Base-by-base conservation (phyloP, 2,113 vertebrate genomes). In the Archocentrus centrarchus region DNA sequence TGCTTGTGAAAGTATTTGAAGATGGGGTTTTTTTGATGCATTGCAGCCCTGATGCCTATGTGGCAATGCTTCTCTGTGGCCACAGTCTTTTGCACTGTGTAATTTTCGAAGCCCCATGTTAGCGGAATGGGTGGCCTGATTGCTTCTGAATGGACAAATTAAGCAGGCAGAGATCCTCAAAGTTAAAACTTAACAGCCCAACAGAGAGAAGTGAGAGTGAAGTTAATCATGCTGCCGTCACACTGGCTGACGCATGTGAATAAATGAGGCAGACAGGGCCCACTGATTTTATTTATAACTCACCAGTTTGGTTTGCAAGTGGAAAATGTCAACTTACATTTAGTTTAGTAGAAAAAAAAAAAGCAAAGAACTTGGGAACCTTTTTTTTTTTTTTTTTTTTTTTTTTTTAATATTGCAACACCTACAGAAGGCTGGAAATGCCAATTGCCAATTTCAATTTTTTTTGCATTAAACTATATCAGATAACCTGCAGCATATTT, bases 251-350 rank as follows among this genome's bases (percentile, higher is more conserved):
- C 53, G 59, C 85, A 87, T 92, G 83, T 88, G 53, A 89, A 93
- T 87, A 88, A 91, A 91, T 87, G 86, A 83, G 64, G 75, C 83
- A 76, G 41, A 84, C 64, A 11, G 37, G 50, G 60, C 84, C 84
- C 66, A 73, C 91, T 76, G 81, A 18, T 85, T 92, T 89, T 92
- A 92, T 93, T 94, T 93, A 93, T 92, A 91, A 73, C 79, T 76
- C 63, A 6, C 39, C 41, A 32, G 35, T 83, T 81, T 83, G 32
- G 79, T 79, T 83, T 78, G 68, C 47, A 73, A 82, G 63, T 0
- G 13, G 27, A 41, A 58, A 62, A 53, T 60, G 18, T 6, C 53
- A 75, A 22, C 24, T 47, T 47, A 11, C 3, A n/a, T 58, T 8
- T 5, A 53, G 18, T 73, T 53, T 3, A 53, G 27, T 53, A 53